phyloP scores from a whole-genome alignment of 2,113 vertebrate species.

The Rostratula benghalensis region DNA sequence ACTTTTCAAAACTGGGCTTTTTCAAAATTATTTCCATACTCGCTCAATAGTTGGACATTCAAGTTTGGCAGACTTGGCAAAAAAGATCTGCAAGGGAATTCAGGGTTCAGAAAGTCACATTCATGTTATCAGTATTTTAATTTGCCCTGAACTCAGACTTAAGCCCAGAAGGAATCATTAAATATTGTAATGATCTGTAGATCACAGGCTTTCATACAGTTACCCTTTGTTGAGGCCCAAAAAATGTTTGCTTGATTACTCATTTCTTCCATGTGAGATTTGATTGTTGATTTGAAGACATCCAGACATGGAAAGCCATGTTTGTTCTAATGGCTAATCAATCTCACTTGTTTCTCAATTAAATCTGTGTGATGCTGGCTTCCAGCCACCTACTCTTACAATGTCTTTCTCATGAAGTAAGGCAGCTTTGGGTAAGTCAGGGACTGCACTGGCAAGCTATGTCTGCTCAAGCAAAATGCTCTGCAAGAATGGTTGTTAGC shows the following conservation, averaged over 20 bases:
- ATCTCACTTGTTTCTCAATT: constrained; percentile 20
- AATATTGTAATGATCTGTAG: not conserved
- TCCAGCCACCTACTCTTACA: not conserved
- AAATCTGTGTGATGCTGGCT: not conserved
- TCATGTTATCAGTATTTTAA: not conserved
- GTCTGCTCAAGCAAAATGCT: not conserved
- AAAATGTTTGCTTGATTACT: constrained; percentile 23
- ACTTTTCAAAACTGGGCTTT: not conserved
- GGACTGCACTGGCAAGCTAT: not conserved
- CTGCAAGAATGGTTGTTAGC: not conserved
- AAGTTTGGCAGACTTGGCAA: not conserved
- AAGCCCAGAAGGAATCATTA: not conserved
- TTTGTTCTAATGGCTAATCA: constrained; percentile 25
- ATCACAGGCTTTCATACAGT: not conserved
- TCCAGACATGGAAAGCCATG: not conserved
- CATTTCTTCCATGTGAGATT: constrained; percentile 21
- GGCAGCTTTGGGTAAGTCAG: not conserved
- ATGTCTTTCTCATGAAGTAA: not conserved
- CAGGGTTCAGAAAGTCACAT: not conserved
- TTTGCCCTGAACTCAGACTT: not conserved
- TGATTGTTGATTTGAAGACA: constrained; percentile 47
- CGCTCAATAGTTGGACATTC: not conserved
- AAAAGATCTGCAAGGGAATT: not conserved
- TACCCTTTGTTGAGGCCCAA: not conserved
- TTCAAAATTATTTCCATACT: not conserved